Evolutionary conservation across 2,797 vertebrate genomes (phyloP).

Genomic region (Lepilemur ruficaudatus): DNA sequence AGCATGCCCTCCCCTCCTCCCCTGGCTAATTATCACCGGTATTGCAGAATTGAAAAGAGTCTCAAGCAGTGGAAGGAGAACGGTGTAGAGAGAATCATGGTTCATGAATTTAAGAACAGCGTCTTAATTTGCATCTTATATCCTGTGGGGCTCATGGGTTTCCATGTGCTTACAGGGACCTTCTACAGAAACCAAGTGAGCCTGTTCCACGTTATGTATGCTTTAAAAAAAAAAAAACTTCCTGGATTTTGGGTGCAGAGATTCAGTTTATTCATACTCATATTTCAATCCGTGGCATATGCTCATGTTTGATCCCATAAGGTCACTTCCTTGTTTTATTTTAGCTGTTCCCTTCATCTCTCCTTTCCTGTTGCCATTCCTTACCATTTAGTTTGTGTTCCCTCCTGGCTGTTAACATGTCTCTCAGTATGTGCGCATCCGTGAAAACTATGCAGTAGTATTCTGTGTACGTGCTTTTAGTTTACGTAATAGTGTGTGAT

Average conservation of each 20-base stretch:
- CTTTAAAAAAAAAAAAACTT: background rate
- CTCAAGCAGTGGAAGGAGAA: background rate
- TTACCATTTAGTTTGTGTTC: background rate
- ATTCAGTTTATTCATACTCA: background rate
- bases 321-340: background rate
- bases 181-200: background rate
- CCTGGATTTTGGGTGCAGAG: background rate
- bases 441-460: background rate
- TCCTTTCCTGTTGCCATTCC: background rate
- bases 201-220: accelerated
- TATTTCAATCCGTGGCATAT: background rate
- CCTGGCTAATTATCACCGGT: background rate
- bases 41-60: background rate
- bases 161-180: background rate
- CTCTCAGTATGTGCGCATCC: too few relatives aligned
- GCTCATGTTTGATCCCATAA: background rate
- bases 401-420: background rate
- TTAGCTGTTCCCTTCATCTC: background rate
- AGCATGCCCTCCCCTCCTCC: background rate
- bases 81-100: background rate
- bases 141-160: background rate
- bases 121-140: background rate
- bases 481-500: background rate
- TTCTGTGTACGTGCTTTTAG: background rate
- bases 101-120: background rate